Evolutionary conservation across 2,113 vertebrate species (phyloP).

Genomic region (Xenopus borealis): DNA sequence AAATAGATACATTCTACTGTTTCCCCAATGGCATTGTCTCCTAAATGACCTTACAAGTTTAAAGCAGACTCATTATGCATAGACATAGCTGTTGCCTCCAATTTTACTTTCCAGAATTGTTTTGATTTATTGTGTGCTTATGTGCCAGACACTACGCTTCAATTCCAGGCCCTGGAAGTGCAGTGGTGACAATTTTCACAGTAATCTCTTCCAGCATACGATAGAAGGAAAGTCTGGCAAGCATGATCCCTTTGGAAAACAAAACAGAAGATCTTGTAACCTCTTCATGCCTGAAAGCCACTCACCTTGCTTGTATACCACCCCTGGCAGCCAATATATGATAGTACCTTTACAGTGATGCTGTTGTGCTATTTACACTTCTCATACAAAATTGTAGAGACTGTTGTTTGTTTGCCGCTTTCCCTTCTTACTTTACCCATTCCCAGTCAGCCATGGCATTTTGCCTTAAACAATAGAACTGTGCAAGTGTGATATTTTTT

Average conservation of each 20-base stretch:
- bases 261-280: conserved; percentile 14
- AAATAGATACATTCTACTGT: no score
- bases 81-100: conserved; percentile 22
- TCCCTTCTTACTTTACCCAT: no score
- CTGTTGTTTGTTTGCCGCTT: no score
- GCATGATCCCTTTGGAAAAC: conserved; percentile 1
- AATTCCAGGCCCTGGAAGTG: conserved; percentile 20
- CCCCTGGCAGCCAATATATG: no score
- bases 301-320: neutral
- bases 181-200: conserved; percentile 12
- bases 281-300: neutral
- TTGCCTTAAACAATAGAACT: no score
- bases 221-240: conserved; percentile 19
- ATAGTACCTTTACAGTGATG: no score
- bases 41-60: no score
- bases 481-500: no score
- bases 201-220: conserved; percentile 7
- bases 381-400: no score
- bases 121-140: conserved; percentile 28
- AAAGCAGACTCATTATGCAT: neutral
- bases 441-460: no score
- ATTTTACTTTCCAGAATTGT: conserved; percentile 27
- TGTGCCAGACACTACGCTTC: conserved; percentile 12
- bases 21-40: no score
- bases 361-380: no score